Percentiles rank a stretch among this genome's conserved stretches.
Evolutionary conservation across 2,797 vertebrate species (phyloP).

Genomic region (Merluccius polli): DNA sequence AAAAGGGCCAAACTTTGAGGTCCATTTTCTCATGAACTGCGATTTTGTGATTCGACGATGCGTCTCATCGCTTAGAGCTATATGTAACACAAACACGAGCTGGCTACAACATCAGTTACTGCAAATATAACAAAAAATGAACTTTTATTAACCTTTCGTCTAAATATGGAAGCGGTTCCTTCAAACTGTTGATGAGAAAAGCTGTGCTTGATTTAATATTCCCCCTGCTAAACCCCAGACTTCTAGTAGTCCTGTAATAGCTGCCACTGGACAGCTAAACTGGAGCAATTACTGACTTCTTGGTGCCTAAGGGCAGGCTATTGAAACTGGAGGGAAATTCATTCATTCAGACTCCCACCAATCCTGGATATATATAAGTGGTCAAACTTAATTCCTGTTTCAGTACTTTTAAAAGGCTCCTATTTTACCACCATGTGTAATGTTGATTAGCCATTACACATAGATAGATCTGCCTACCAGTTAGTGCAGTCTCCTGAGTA

Average conservation of each 20-base stretch:
- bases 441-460: not conserved
- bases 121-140: conserved; percentile 3
- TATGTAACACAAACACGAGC: conserved; percentile 2
- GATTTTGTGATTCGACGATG: not conserved
- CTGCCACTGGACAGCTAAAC: not conserved
- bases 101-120: conserved; percentile 5
- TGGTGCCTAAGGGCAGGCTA: not conserved
- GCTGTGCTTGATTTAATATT: not conserved
- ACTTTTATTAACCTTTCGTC: not conserved
- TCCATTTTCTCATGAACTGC: conserved; percentile 10
- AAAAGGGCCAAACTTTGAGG: conserved; percentile 14
- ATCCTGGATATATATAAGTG: not conserved
- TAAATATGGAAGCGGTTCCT: not conserved
- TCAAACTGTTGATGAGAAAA: not conserved
- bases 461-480: not conserved
- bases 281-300: not conserved
- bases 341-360: not conserved
- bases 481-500: not conserved
- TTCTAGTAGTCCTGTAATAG: conserved; percentile 3
- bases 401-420: not conserved
- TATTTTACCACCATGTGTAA: not conserved
- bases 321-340: not conserved
- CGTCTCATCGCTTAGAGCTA: conserved; percentile 5
- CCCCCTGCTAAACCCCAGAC: not conserved
- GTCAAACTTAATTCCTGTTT: not conserved